These are phyloP conservation scores for Sarcoramphus papa DNA, from an alignment of 2,797 vertebrate genomes.

Conservation along the genomic window DNA sequence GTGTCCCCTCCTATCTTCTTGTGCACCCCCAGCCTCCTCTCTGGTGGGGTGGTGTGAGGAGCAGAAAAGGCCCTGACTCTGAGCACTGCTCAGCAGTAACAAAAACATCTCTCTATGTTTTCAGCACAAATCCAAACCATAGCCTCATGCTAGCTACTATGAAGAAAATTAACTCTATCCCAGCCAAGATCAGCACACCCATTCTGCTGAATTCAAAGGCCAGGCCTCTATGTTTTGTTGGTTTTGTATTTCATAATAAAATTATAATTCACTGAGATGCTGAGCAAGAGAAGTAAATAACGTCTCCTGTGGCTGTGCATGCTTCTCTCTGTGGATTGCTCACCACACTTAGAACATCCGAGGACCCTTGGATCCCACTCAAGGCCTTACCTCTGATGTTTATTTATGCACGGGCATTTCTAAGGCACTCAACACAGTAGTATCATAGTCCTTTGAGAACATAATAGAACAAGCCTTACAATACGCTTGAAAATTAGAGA, in stretches of 20 bases:
- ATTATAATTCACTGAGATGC: background rate
- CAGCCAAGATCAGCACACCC: background rate
- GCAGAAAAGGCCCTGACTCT: too few relatives aligned
- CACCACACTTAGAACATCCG: background rate
- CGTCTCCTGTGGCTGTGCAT: background rate
- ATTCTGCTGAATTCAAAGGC: background rate
- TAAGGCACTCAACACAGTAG: background rate
- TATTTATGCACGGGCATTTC: background rate
- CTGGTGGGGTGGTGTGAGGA: too few relatives aligned
- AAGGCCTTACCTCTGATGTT: background rate
- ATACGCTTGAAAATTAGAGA: background rate
- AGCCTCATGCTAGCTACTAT: too few relatives aligned
- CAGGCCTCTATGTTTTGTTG: background rate
- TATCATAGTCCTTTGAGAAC: background rate
- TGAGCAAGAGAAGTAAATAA: slow-evolving; percentile 23
- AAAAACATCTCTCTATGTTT: too few relatives aligned
- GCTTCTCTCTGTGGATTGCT: background rate
- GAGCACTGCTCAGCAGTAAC: too few relatives aligned
- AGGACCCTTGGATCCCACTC: background rate
- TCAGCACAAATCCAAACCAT: too few relatives aligned
- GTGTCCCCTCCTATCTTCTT: too few relatives aligned
- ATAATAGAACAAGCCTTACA: background rate
- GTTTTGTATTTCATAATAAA: background rate
- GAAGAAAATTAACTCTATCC: too few relatives aligned
- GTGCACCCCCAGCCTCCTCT: too few relatives aligned